Base-by-base conservation (phyloP, 2,797 vertebrate species). In the Agapornis canus region DNA sequence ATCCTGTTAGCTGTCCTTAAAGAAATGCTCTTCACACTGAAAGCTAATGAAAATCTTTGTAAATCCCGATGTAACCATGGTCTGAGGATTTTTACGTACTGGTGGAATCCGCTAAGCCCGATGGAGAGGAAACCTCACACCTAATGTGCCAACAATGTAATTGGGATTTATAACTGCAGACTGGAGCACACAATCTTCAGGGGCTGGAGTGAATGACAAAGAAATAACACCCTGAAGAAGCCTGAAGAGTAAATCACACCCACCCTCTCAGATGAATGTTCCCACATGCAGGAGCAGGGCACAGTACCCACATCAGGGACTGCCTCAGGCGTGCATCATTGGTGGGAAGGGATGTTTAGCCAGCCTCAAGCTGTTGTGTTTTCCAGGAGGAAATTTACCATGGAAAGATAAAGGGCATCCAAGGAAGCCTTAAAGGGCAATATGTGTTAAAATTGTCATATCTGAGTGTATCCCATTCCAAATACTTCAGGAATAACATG, bases 271-370 rank as follows among this genome's bases (percentile, higher is more conserved):
- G 29, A 13, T 1, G 18, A 31, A 2, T 1, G 2, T 54, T 65
- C n/a, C 51, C 63, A 42, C 37, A 16, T 1, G 4, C 6, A 40
- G 64, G 32, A 64, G 35, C 35, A 40, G 78, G 43, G 35, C 52
- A 81, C 35, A 25, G 22, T 47, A 13, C 29, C 17, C 51, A 32
- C n/a, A 47, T 10, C 0, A 0, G 39, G 47, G 47, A 29, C 40
- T 37, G 43, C 25, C 1, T 0, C 32, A 37, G 48, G 69, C 9
- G 0, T 1, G 0, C 2, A 0, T 35, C 56, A 5, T 29, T 3
- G 0, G 26, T 87, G 69, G 25, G 26, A 56, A 43, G 6, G 51
- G 29, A 23, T 5, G 15, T 12, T 75, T 47, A 79, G 35, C 82
- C 80, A 86, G 47, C 18, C n/a, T 54, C 31, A 35, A 56, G 69